Evolutionary conservation across 2,888 invertebrate species (phyloP).

Genomic region (Tinea semifulvella): DNA sequence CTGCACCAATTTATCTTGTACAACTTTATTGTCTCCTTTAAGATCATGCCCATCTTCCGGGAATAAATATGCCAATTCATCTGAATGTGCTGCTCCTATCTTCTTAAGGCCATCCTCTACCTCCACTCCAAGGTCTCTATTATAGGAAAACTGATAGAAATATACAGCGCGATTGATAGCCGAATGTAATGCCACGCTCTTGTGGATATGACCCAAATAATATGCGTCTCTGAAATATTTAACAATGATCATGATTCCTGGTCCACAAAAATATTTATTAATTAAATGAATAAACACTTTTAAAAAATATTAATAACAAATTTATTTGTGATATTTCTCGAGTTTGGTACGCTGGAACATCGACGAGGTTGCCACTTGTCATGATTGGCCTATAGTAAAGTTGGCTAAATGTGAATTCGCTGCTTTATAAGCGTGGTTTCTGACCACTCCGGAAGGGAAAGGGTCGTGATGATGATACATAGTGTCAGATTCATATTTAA

Average conservation of each 20-base stretch:
- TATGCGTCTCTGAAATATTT: slow-evolving; percentile 41
- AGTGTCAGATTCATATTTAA: too few relatives aligned
- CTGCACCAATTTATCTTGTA: slow-evolving; percentile 32
- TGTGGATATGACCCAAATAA: slow-evolving; percentile 43
- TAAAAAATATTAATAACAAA: too few relatives aligned
- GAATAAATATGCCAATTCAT: slow-evolving; percentile 49
- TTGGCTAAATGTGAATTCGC: too few relatives aligned
- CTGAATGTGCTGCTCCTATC: slow-evolving; percentile 48
- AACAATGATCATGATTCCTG: slow-evolving; percentile 10
- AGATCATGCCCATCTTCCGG: slow-evolving; percentile 27
- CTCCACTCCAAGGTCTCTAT: slow-evolving; percentile 34
- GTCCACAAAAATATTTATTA: too few relatives aligned
- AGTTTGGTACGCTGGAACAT: too few relatives aligned
- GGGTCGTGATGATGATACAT: too few relatives aligned
- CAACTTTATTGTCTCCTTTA: slow-evolving; percentile 34
- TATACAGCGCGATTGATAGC: slow-evolving; percentile 27
- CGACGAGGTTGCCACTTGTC: too few relatives aligned
- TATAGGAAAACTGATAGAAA: slow-evolving; percentile 45
- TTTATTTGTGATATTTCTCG: too few relatives aligned
- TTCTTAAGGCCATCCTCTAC: slow-evolving; percentile 34
- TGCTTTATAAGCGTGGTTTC: too few relatives aligned
- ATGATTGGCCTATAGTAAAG: too few relatives aligned
- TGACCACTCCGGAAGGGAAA: too few relatives aligned
- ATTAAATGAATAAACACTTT: too few relatives aligned
- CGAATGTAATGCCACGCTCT: slow-evolving; percentile 38